Percentiles rank a stretch among this genome's conserved stretches.
Conservation (phyloP, 2,797 vertebrate genomes). For the Sandelia bainsii region DNA sequence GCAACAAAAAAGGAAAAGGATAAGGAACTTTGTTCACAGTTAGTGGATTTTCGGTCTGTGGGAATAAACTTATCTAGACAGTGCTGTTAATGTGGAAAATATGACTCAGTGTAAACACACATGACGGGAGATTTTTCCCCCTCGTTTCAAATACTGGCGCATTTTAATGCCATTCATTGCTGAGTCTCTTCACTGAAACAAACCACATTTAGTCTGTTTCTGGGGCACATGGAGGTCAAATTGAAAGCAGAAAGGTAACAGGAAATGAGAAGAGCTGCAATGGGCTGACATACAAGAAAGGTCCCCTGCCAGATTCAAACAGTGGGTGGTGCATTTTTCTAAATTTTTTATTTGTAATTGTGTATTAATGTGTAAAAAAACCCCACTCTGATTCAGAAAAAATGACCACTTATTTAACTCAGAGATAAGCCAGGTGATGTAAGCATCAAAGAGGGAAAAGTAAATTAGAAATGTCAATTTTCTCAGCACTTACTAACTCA, state of each 20-base stretch:
- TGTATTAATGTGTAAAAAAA: too few species aligned
- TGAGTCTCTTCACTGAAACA: conserved; percentile 13
- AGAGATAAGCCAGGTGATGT: conserved; percentile 17
- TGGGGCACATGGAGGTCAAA: background rate
- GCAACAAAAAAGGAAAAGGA: conserved; percentile 53
- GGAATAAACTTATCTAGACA: conserved; percentile 67
- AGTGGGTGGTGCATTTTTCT: background rate
- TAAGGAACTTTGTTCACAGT: conserved; percentile 70
- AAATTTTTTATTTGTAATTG: background rate
- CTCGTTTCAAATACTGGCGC: background rate
- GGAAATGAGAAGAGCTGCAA: background rate
- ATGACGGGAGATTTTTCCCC: conserved; percentile 13
- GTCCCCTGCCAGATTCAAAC: background rate
- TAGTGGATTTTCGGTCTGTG: conserved; percentile 70
- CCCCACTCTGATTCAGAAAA: background rate
- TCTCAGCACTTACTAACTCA: conserved; percentile 27
- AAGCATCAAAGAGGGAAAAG: conserved; percentile 6
- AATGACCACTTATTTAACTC: background rate
- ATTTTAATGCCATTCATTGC: conserved; percentile 9
- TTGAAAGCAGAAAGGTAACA: conserved; percentile 6
- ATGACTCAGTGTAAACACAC: conserved; percentile 44
- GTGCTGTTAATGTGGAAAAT: conserved; percentile 57
- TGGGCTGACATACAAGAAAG: background rate
- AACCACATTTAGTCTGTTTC: background rate
- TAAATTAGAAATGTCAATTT: conserved; percentile 33